Evolutionary conservation across 2,113 vertebrate genomes (phyloP).

Genomic region (Ptyas mucosa): DNA sequence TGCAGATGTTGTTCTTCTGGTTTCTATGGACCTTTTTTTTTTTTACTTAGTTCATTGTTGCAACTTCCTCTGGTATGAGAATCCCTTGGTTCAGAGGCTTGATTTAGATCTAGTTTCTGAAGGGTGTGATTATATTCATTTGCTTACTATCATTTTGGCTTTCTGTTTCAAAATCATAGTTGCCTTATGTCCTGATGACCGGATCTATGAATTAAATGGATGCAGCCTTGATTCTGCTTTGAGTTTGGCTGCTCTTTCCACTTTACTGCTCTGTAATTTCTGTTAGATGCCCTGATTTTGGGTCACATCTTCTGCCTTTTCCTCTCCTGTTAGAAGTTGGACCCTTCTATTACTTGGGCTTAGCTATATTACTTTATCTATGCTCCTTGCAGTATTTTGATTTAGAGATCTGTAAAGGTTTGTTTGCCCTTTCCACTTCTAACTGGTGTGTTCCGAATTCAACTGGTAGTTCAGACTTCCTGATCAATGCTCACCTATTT

Average conservation of each 20-base stretch:
- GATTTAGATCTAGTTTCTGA: neutral
- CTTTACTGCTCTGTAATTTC: neutral
- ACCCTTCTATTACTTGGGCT: neutral
- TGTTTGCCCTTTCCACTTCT: neutral
- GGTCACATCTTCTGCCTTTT: neutral
- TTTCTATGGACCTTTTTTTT: neutral
- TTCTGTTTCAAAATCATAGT: neutral
- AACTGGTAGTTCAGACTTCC: neutral
- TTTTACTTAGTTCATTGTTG: neutral
- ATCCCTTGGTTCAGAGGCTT: neutral
- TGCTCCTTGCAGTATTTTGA: neutral
- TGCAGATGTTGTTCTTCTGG: neutral
- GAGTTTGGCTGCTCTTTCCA: neutral
- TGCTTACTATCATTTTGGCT: neutral
- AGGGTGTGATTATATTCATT: neutral
- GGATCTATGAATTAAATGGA: neutral
- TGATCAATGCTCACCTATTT: neutral
- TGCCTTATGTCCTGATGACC: neutral
- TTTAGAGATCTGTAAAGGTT: neutral
- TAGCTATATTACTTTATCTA: neutral
- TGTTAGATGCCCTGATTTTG: neutral
- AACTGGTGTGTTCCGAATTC: neutral
- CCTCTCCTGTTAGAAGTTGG: neutral
- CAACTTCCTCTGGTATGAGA: neutral
- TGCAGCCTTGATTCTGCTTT: neutral